Evolutionary conservation across 2,797 vertebrate species (phyloP), one percentile per base, ranked within the genome.

Genomic region (Fringilla coelebs): DNA sequence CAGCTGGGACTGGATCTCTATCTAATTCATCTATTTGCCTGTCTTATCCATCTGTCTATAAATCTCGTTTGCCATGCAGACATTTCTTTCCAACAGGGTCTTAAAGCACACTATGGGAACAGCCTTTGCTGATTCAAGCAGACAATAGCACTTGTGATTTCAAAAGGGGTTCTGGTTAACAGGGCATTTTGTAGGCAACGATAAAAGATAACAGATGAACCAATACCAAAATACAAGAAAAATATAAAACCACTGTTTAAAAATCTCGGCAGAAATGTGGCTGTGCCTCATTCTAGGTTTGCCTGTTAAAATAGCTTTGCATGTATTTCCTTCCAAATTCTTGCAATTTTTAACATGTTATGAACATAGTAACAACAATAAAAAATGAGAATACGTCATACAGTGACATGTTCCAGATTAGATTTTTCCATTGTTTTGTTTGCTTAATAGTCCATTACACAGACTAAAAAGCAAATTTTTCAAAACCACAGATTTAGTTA

Each of bases 21-120:
- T 34, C 29, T 63, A 85, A 12, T 71, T 90, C 34, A 76, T 93
- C 48, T 76, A 41, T 88, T 95, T 95, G 48, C 41, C 77, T 92
- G 36, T 66, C 71, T 95, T 82, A 91, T 40, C 71, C 55, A 90
- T 91, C 80, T 94, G 80, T 49, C 77, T 89, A 40, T 92, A 93
- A 79, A 72, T 66, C 45, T 76, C 40, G 63, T 82, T 76, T 87
- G 67, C 82, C 83, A 70, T 0, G 0, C 63, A 91, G 80, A 61
- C 25, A 31, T 89, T 85, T 87, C 29, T 71, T 91, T 90, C 67
- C 90, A 90, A 8, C 45, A 49, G 55, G 38, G 38, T 82, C 63
- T 81, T 94, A 86, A 81, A 73, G n/a, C 71, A 70, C 14, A 62
- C 41, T 40, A 12, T 51, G 54, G 63, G 43, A 96, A 66, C 11